Conservation (phyloP, 2,888 invertebrate species). For the Nomada lathburiana region DNA sequence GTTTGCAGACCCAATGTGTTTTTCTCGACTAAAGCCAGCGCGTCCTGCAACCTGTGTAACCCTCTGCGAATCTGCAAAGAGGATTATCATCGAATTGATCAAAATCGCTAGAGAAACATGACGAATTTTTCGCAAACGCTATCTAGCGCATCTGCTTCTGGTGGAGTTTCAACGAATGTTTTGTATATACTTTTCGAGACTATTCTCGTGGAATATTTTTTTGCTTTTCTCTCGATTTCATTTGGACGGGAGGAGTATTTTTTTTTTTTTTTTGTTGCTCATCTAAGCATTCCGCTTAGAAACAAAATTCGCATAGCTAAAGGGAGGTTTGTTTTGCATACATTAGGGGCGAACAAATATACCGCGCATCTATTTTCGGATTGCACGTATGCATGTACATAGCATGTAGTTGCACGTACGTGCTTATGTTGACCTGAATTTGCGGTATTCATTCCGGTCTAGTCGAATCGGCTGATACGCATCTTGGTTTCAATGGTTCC, state of each 20-base stretch:
- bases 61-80: constrained; percentile 90
- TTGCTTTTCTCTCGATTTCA: neutral
- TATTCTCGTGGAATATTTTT: neutral
- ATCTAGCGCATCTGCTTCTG: too few relatives aligned
- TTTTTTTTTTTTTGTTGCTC: neutral
- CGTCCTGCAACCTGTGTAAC: constrained; percentile 94
- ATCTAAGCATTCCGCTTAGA: neutral
- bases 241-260: too few relatives aligned
- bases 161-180: too few relatives aligned
- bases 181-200: too few relatives aligned
- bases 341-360: constrained; percentile 52
- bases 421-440: constrained; percentile 52
- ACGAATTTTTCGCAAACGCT: neutral
- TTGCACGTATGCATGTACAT: constrained; percentile 15
- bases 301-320: constrained; percentile 12
- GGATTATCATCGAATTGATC: constrained; percentile 24
- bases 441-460: constrained; percentile 31
- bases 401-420: constrained; percentile 39
- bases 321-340: constrained; percentile 42
- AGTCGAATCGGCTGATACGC: constrained; percentile 18
- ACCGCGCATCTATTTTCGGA: constrained; percentile 53
- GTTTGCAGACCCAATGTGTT: constrained; percentile 94
- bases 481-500: constrained; percentile 29
- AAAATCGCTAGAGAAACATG: neutral
- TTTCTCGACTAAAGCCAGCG: constrained; percentile 93